These are phyloP conservation scores for Zaprionus tsacasi DNA, from an alignment of 1,140 invertebrate species.

Conservation along the genomic window DNA sequence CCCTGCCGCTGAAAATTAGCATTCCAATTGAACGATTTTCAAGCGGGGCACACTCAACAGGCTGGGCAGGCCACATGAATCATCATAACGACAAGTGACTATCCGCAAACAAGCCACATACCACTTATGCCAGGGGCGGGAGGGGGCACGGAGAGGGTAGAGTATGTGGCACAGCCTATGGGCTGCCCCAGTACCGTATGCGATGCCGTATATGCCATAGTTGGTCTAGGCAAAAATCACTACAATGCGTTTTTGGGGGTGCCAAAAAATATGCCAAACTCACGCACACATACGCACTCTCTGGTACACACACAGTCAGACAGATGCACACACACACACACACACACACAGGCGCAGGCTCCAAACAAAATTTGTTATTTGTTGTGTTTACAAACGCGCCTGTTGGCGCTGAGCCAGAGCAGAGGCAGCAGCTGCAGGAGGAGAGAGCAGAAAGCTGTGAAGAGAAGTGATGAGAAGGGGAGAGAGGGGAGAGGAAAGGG, in stretches of 20 bases:
- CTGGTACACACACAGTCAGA: constrained; percentile 18
- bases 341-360: no score
- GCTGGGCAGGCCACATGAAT: constrained; percentile 67
- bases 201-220: constrained; percentile 61
- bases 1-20: constrained; percentile 51
- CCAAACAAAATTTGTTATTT: constrained; percentile 66
- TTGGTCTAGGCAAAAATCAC: constrained; percentile 62
- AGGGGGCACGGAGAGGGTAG: no score
- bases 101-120: constrained; percentile 53
- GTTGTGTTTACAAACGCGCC: constrained; percentile 72
- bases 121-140: neutral
- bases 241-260: constrained; percentile 51
- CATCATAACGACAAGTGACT: constrained; percentile 74
- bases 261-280: constrained; percentile 74
- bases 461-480: constrained; percentile 25
- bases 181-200: constrained; percentile 23
- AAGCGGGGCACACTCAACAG: constrained; percentile 59
- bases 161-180: neutral
- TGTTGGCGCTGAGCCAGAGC: constrained; percentile 45
- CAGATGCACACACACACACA: constrained; percentile 16
- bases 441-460: neutral
- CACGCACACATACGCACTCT: constrained; percentile 23
- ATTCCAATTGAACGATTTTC: constrained; percentile 70
- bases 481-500: constrained; percentile 4
- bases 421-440: constrained; percentile 1